Base-by-base conservation (phyloP, 30 jellyfish, hydroid and myxozoan genomes). In the Chironex yamaguchii region DNA sequence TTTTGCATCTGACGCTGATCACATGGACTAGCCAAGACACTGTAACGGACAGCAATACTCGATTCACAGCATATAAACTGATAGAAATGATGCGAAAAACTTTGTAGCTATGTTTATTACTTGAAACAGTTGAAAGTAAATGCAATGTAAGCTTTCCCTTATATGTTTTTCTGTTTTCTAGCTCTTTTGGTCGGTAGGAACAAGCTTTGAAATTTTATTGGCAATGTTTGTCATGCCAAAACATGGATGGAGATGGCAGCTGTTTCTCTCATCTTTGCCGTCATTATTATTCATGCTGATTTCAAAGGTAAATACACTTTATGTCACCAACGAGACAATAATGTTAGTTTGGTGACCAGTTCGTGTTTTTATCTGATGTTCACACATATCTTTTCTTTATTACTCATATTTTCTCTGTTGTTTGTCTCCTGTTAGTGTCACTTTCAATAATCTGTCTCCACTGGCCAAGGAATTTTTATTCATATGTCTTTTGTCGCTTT, bases 181-280 rank as follows among this genome's bases (percentile, higher is more conserved):
- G 98, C 63, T 89, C 26, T 93, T 93, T 53, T 93, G 98, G 98
- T 93, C 98, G n/a, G 53, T 83, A 63, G 98, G 98, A 1, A 93
- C 98, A 1, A 80, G 96, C 22, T 72, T 93, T 26, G 98, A 93
- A 78, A 72, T 93, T 24, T 66, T 93, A 1, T 58, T 90, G 1
- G 98, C 98, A 49, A 93, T 93, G 98, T 93, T 82, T 82, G 90
- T 93, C 29, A 93, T 93, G 98, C 98, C 98, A 28, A 75, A 70
- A 4, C 84, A 76, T 65, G 98, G 98, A 33, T 93, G 98, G 98
- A 67, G 98, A 62, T 80, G 89, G 95, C 94, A 88, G 73, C 67
- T 93, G 36, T 88, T 93, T 50, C 51, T 87, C 86, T 93, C 98
- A 0, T 75, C 97, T 3, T 53, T 94, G 91, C 98, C 98, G 0